Percentiles rank a stretch among this genome's conserved stretches.
Evolutionary conservation across 37 sponge, comb jelly and placozoan species (phyloP).

Genomic region (Dysidea cf. avara): DNA sequence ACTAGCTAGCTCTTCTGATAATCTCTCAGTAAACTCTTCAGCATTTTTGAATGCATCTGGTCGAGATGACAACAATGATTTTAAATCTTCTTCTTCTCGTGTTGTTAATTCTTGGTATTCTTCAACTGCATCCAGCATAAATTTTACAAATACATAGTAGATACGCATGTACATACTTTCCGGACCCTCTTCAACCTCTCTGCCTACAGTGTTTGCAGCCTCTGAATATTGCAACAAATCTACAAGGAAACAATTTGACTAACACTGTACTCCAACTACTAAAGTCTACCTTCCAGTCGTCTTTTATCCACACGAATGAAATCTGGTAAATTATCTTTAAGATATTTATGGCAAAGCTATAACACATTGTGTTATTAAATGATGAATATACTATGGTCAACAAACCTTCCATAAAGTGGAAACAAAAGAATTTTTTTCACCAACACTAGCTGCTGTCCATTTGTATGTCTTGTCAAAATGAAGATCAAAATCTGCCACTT

Average conservation of each 20-base stretch:
- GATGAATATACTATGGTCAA: background rate
- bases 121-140: too few relatives aligned
- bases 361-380: background rate
- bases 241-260: too few relatives aligned
- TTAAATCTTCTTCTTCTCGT: constrained; percentile 84
- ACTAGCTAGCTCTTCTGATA: constrained; percentile 76
- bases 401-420: constrained; percentile 60
- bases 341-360: constrained; percentile 51
- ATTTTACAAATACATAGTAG: too few relatives aligned
- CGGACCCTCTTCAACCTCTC: background rate
- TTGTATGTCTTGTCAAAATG: constrained; percentile 78
- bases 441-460: constrained; percentile 67
- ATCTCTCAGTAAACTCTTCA: constrained; percentile 75
- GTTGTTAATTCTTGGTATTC: constrained; percentile 86
- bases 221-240: too few relatives aligned
- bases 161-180: constrained; percentile 18
- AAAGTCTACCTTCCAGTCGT: constrained; percentile 46
- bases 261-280: too few relatives aligned
- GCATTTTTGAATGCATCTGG: constrained; percentile 79
- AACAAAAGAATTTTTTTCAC: constrained; percentile 77
- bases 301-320: constrained; percentile 72
- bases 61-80: constrained; percentile 42
- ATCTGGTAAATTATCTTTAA: constrained; percentile 38
- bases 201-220: background rate
- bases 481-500: constrained; percentile 59